Evolutionary conservation across 2,113 vertebrate genomes (phyloP).

Genomic region (Sphyrna mokarran): DNA sequence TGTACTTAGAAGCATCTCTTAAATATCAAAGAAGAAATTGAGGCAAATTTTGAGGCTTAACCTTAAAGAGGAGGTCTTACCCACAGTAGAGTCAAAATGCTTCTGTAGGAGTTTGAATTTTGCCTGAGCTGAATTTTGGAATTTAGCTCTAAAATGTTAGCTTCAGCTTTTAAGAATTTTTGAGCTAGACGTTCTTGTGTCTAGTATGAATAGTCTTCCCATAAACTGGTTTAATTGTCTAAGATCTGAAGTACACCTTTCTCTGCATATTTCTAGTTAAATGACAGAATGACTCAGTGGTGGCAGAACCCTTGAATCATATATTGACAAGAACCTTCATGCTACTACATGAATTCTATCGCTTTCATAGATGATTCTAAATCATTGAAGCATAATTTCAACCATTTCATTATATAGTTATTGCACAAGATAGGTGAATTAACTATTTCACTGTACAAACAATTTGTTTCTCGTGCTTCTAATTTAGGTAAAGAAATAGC

Average conservation of each 20-base stretch:
- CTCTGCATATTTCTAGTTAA: neutral
- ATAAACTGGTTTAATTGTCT: neutral
- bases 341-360: neutral
- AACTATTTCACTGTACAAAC: too few species aligned
- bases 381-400: neutral
- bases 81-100: neutral
- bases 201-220: neutral
- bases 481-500: too few species aligned
- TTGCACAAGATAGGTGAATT: too few species aligned
- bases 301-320: neutral
- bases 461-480: too few species aligned
- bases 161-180: neutral
- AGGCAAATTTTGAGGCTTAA: neutral
- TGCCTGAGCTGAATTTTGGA: neutral
- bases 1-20: neutral
- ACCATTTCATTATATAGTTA: too few species aligned
- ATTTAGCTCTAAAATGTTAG: neutral
- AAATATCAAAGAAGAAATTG: neutral
- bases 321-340: neutral
- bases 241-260: neutral
- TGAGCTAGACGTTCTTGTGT: neutral
- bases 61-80: neutral
- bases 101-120: neutral
- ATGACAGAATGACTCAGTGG: neutral
- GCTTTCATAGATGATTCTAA: neutral